phyloP scores from a whole-genome alignment of 2,113 vertebrate genomes.

The Gambusia holbrooki region DNA sequence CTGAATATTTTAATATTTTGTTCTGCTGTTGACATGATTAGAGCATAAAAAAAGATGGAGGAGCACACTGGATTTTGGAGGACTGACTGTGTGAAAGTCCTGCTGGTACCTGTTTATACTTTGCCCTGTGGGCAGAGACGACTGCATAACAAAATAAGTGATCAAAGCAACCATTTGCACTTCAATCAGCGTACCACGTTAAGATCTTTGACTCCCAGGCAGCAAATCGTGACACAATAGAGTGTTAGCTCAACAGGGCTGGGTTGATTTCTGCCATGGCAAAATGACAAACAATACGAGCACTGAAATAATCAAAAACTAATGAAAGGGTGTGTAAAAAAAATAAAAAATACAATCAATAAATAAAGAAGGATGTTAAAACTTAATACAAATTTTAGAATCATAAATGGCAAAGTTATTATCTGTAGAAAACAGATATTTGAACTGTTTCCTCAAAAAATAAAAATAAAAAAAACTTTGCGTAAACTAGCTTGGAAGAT shows the following conservation, averaged over 20 bases:
- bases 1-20: conserved; percentile 63
- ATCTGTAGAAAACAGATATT: too few relatives aligned
- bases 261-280: too few relatives aligned
- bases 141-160: background rate
- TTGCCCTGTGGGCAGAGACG: conserved; percentile 22
- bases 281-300: too few relatives aligned
- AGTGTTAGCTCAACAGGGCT: background rate
- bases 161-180: conserved; percentile 44
- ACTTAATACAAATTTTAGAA: too few relatives aligned
- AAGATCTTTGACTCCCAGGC: conserved; percentile 13
- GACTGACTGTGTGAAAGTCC: conserved; percentile 20
- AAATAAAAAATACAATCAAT: too few relatives aligned
- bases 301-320: too few relatives aligned
- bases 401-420: too few relatives aligned
- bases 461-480: too few relatives aligned
- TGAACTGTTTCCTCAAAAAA: too few relatives aligned
- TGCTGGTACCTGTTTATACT: conserved; percentile 32
- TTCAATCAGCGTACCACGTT: conserved; percentile 4
- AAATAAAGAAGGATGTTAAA: too few relatives aligned
- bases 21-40: conserved; percentile 51
- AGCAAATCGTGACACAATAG: background rate
- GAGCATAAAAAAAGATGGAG: conserved; percentile 25
- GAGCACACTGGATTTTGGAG: conserved; percentile 13
- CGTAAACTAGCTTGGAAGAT: too few relatives aligned
- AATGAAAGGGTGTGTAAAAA: too few relatives aligned